A percentile compares a stretch with the other conserved stretches of the same genome.
These are phyloP conservation scores for Tor tambroides DNA, from an alignment of 2,113 vertebrate species.

Conservation along the genomic window DNA sequence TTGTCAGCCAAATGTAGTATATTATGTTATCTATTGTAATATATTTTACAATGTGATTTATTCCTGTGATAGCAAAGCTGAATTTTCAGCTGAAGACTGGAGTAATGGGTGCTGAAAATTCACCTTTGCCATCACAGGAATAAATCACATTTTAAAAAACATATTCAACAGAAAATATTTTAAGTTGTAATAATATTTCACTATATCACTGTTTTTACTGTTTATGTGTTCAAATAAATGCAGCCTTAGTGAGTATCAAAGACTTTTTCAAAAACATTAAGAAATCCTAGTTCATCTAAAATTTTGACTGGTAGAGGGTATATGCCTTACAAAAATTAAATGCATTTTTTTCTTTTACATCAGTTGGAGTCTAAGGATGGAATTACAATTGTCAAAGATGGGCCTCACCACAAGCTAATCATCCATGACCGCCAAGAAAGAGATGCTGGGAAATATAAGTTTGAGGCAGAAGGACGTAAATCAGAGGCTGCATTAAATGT, in stretches of 20 bases:
- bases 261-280: too few relatives aligned
- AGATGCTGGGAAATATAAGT: constrained; percentile 82
- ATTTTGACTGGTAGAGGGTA: too few relatives aligned
- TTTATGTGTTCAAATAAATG: not conserved
- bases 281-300: too few relatives aligned
- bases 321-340: not conserved
- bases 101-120: not conserved
- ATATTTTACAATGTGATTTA: too few relatives aligned
- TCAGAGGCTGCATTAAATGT: constrained; percentile 75
- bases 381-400: constrained; percentile 77
- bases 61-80: too few relatives aligned
- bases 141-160: not conserved
- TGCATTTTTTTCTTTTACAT: not conserved
- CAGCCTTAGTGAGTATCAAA: not conserved
- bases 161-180: not conserved
- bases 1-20: not conserved
- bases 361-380: constrained; percentile 79
- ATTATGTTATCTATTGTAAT: too few relatives aligned
- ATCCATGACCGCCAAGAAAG: constrained; percentile 74
- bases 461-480: constrained; percentile 81
- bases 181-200: not conserved
- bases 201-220: not conserved
- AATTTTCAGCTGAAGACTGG: not conserved
- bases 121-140: not conserved
- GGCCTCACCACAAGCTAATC: constrained; percentile 76